phyloP scores from a whole-genome alignment of 1,140 invertebrate species.

The Drosophila oshimai region DNA sequence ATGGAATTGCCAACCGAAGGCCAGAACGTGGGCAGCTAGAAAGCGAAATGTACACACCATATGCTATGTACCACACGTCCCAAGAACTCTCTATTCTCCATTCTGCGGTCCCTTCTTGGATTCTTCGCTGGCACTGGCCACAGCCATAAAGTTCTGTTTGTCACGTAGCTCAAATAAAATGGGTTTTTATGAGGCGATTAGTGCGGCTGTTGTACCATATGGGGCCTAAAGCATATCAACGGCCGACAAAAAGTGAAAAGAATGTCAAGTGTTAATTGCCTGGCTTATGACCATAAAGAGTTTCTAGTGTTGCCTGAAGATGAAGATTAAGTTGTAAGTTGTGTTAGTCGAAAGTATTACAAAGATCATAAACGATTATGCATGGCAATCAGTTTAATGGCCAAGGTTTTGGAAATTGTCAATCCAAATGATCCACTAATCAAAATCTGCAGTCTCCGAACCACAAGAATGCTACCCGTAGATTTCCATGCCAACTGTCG shows the following conservation, averaged over 20 bases:
- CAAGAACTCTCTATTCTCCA: conserved; percentile 42
- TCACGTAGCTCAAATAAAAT: conserved; percentile 76
- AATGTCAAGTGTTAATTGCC: conserved; percentile 81
- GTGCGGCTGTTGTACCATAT: conserved; percentile 49
- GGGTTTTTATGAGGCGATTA: conserved; percentile 77
- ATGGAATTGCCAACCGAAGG: conserved; percentile 41
- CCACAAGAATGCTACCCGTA: conserved; percentile 10
- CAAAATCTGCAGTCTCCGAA: conserved; percentile 9
- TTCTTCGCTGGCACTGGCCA: not conserved
- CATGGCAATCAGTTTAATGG: not conserved
- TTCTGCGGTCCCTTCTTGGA: conserved; percentile 13
- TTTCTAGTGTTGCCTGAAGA: conserved; percentile 26
- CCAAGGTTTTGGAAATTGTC: not conserved
- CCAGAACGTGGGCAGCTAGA: conserved; percentile 60
- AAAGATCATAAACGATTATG: conserved; percentile 17
- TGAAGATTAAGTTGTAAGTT: conserved; percentile 70
- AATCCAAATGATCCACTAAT: conserved; percentile 6
- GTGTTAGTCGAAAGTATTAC: not conserved
- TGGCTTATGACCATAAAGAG: conserved; percentile 51
- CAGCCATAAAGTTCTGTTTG: conserved; percentile 55
- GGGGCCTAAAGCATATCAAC: conserved; percentile 67
- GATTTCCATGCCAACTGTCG: conserved; percentile 43
- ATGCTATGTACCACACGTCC: conserved; percentile 46
- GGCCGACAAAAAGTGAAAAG: conserved; percentile 70
- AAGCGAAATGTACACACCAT: conserved; percentile 71